Evolutionary conservation across 2,797 vertebrate genomes (phyloP).

Genomic region (Myotis findleyi): DNA sequence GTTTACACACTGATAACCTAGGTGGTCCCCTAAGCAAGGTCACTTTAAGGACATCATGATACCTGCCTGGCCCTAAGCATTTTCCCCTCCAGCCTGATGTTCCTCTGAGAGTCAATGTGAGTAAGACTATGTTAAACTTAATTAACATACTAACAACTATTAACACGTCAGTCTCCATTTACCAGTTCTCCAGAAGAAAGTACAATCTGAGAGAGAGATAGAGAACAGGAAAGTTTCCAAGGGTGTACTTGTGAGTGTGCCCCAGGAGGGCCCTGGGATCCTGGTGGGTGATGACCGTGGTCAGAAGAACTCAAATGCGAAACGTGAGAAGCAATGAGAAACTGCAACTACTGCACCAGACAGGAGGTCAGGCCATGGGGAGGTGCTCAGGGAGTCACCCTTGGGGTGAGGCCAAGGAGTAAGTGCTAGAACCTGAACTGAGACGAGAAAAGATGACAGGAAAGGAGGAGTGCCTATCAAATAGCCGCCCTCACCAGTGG

Average conservation of each 20-base stretch:
- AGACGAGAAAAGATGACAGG: not conserved
- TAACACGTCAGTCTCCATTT: slow-evolving; percentile 52
- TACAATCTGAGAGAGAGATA: not conserved
- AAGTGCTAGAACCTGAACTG: not conserved
- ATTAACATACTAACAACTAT: slow-evolving; percentile 77
- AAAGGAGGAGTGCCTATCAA: not conserved
- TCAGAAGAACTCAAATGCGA: not conserved
- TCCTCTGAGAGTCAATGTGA: not conserved
- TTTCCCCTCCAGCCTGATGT: not conserved
- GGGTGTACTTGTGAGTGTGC: not conserved
- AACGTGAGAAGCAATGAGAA: not conserved
- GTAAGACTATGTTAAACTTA: not conserved
- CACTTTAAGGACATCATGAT: not conserved
- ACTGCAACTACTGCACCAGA: not conserved
- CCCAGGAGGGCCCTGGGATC: not conserved
- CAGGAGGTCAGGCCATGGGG: not conserved
- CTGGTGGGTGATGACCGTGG: not conserved
- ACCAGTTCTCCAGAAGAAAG: not conserved
- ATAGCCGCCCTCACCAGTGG: not conserved
- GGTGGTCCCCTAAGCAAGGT: not conserved
- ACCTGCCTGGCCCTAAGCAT: not conserved
- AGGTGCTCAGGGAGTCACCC: not conserved
- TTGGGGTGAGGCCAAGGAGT: not conserved
- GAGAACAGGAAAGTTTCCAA: not conserved
- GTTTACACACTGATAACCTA: not conserved